Evolutionary conservation across 1,140 invertebrate species (phyloP), one percentile per base, ranked within the genome.

Genomic region (Anoplophora glabripennis): DNA sequence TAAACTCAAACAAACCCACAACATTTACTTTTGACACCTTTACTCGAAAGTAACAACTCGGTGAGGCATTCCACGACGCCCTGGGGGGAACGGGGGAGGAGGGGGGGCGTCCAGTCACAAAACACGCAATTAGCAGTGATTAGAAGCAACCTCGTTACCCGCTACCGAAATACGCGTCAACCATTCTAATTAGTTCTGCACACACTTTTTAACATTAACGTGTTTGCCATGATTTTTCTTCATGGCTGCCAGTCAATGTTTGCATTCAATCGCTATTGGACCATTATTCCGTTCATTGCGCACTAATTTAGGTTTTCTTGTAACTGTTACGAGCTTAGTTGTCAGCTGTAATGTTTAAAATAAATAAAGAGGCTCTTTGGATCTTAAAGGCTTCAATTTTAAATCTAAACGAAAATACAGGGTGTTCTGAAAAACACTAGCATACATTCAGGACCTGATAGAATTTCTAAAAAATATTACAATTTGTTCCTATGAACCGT

Each of bases 51-150:
- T 72, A 72, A 70, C 68, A 72, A 64, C 52, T 67, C 61, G 34
- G 66, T 70, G 70, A 58, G 59, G 67, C 66, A 69, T 70, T 70
- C 69, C 63, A 61, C 67, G 64, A 46, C 21, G 38, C 10, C 45
- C 21, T 28, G 40, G 7, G 21, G n/a, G 54, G 46, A 12, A 46
- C 33, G 49, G 33, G 3, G 15, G 34, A 21, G 45, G 42, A 37
- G 21, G 51, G 21, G 21, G 21, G 53, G 12, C 49, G 36, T 41
- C 59, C 28, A 52, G 59, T 49, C 55, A 59, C 60, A 57, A 63
- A 63, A 68, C 61, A 61, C 63, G 63, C 67, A 72, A 72, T 72
- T 72, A 72, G 70, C 68, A 65, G 68, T 66, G 68, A 72, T 72
- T 72, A 72, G 68, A 69, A 65, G 60, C 65, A 64, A 58, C 63